Conservation (phyloP, 2,113 vertebrate genomes). For the Amazona guildingii region DNA sequence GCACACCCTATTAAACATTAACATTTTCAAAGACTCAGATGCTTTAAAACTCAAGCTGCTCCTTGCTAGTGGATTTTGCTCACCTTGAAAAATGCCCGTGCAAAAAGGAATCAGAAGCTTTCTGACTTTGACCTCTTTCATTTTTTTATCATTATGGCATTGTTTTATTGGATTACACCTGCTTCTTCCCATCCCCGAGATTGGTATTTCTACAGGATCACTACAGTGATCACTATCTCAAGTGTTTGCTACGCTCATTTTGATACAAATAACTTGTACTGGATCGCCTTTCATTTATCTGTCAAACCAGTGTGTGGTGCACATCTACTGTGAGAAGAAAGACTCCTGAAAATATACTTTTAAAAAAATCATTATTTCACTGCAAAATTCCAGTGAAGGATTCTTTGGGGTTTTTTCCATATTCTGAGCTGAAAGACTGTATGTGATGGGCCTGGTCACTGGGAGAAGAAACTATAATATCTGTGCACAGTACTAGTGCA, state of each 20-base stretch:
- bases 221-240: neutral
- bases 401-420: neutral
- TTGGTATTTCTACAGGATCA: neutral
- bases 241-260: neutral
- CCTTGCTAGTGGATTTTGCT: conserved; percentile 43
- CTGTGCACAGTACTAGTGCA: neutral
- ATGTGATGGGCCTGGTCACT: neutral
- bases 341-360: neutral
- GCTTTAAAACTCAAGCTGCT: conserved; percentile 51
- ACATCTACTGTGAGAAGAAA: neutral
- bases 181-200: neutral
- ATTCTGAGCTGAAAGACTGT: neutral
- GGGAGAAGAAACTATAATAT: neutral
- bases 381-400: neutral
- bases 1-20: conserved; percentile 64
- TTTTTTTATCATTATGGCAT: neutral
- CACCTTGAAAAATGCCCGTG: conserved; percentile 25
- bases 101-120: conserved; percentile 32
- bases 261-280: neutral
- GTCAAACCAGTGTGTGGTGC: neutral
- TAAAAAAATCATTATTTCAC: neutral
- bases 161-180: neutral
- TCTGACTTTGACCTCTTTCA: neutral
- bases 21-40: conserved; percentile 52
- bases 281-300: neutral